Evolutionary conservation across 2,888 invertebrate genomes (phyloP).

Genomic region (Sisyra terminalis): DNA sequence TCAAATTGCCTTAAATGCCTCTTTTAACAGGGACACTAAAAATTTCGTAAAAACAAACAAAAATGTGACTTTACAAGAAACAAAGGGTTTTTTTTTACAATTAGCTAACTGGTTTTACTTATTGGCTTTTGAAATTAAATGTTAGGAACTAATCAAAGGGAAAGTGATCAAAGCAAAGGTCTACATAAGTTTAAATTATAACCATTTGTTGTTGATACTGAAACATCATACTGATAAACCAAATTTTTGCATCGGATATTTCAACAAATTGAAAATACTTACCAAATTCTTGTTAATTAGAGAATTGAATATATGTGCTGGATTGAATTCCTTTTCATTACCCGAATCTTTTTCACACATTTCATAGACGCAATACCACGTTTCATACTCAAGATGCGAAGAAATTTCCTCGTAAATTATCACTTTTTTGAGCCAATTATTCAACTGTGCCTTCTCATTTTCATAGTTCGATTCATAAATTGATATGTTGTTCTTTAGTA

Average conservation of each 20-base stretch:
- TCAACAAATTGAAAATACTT: conserved; percentile 10
- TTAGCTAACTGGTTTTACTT: too few relatives aligned
- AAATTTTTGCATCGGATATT: conserved; percentile 18
- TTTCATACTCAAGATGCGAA: conserved; percentile 28
- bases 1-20: too few relatives aligned
- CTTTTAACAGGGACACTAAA: too few relatives aligned
- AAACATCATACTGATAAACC: conserved; percentile 10
- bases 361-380: conserved; percentile 43
- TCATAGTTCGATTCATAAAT: conserved; percentile 28
- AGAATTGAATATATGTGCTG: conserved; percentile 33
- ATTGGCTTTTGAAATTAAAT: too few relatives aligned
- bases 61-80: too few relatives aligned
- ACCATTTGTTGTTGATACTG: not conserved
- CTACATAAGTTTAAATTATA: too few relatives aligned
- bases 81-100: too few relatives aligned
- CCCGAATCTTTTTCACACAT: conserved; percentile 36
- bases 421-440: conserved; percentile 41
- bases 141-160: too few relatives aligned
- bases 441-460: conserved; percentile 23
- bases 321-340: conserved; percentile 33
- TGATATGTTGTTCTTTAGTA: conserved; percentile 32
- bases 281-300: conserved; percentile 38
- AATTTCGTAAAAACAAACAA: too few relatives aligned
- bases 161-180: too few relatives aligned
- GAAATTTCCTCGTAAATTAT: conserved; percentile 43